Conservation (phyloP, 2,888 invertebrate species). For the Cryptops parisi region DNA sequence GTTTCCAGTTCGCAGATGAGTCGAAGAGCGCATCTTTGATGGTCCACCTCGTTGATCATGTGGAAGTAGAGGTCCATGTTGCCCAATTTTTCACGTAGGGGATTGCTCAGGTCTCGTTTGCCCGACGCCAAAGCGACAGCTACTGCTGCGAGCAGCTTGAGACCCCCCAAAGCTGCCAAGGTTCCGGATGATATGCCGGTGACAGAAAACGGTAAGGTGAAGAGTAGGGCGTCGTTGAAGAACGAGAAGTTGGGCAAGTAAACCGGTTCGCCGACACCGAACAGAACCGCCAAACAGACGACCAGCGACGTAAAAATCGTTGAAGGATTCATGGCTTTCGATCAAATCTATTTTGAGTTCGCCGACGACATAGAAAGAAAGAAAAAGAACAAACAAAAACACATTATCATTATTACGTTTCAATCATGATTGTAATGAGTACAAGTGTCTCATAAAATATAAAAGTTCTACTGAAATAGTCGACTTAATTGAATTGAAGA, state of each 20-base stretch:
- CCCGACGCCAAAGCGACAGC: slow-evolving; percentile 17
- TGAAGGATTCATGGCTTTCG: slow-evolving; percentile 9
- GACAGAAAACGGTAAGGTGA: slow-evolving; percentile 17
- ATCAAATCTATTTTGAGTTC: too few relatives aligned
- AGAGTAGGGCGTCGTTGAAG: slow-evolving; percentile 16
- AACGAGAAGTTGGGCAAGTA: slow-evolving; percentile 16
- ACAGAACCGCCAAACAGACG: neutral
- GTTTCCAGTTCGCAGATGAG: slow-evolving; percentile 21
- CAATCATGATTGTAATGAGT: too few relatives aligned
- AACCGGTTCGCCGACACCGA: slow-evolving; percentile 4
- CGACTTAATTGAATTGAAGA: too few relatives aligned
- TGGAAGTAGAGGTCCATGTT: slow-evolving; percentile 20
- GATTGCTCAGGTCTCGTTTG: slow-evolving; percentile 17
- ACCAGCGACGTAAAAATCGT: too few relatives aligned
- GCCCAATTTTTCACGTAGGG: slow-evolving; percentile 12
- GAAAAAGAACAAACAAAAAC: too few relatives aligned
- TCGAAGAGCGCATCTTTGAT: slow-evolving; percentile 19
- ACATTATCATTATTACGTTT: too few relatives aligned
- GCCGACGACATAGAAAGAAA: too few relatives aligned
- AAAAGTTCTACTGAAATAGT: too few relatives aligned
- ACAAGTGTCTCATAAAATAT: too few relatives aligned
- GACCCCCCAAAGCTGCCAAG: slow-evolving; percentile 19
- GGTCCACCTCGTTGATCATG: slow-evolving; percentile 20
- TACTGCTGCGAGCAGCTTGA: slow-evolving; percentile 19
- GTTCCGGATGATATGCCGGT: slow-evolving; percentile 19